phyloP scores from a whole-genome alignment of 2,888 invertebrate species.

The Brachypterus glaber region DNA sequence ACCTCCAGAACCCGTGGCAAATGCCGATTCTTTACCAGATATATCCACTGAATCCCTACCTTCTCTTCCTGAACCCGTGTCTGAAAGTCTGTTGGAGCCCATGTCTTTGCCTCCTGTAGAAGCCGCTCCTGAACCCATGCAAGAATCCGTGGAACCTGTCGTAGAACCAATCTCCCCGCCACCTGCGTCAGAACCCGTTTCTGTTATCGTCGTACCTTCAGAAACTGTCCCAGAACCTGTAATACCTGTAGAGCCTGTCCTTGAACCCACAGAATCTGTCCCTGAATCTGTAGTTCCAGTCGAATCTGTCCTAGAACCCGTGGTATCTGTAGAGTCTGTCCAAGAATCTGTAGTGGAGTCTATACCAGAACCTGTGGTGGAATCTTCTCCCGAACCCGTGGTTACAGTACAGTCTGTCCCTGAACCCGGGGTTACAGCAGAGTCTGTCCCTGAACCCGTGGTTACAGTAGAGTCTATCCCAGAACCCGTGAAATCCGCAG shows the following conservation, averaged over 20 bases:
- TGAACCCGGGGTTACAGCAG: too few relatives aligned
- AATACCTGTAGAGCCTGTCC: neutral
- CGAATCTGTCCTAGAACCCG: too few relatives aligned
- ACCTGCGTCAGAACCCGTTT: slow-evolving; percentile 19
- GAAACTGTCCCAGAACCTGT: neutral
- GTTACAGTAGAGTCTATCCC: too few relatives aligned
- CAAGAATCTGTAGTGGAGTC: too few relatives aligned
- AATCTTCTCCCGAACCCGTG: too few relatives aligned
- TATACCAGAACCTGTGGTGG: too few relatives aligned
- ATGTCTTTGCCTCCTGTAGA: slow-evolving; percentile 41
- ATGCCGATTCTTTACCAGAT: slow-evolving; percentile 39
- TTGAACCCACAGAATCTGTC: too few relatives aligned
- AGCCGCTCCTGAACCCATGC: slow-evolving; percentile 37
- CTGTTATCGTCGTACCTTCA: slow-evolving; percentile 1
- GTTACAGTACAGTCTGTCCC: too few relatives aligned
- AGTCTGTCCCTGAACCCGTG: too few relatives aligned
- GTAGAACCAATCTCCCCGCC: slow-evolving; percentile 14
- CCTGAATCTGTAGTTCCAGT: too few relatives aligned
- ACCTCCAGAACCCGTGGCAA: slow-evolving; percentile 27
- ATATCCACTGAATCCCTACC: slow-evolving; percentile 39
- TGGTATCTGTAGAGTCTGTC: too few relatives aligned
- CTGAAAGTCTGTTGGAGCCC: slow-evolving; percentile 37
- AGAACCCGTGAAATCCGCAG: too few relatives aligned
- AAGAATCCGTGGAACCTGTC: slow-evolving; percentile 23
- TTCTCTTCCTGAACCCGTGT: slow-evolving; percentile 35